Conservation (phyloP, 92 coral and sea anemone genomes). For the Palythoa grandis region DNA sequence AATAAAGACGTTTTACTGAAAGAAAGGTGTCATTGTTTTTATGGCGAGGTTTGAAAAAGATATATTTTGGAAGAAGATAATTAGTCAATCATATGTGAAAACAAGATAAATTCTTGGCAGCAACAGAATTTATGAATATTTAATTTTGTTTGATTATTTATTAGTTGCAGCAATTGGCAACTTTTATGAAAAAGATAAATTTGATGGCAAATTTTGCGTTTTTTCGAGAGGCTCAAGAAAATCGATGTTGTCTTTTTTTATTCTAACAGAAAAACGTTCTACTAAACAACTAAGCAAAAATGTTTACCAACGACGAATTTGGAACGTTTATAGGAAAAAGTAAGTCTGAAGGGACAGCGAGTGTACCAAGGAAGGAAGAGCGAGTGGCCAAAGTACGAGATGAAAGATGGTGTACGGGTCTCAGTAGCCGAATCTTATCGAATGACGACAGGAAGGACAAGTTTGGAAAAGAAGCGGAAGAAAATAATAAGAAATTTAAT, state of each 20-base stretch:
- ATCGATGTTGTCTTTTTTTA: neutral
- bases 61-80: neutral
- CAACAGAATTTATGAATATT: neutral
- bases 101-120: neutral
- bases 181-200: too few species aligned
- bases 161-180: too few species aligned
- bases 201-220: too few species aligned
- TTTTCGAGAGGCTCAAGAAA: neutral
- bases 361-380: neutral
- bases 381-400: neutral
- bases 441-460: neutral
- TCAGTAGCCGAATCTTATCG: too few species aligned
- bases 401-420: neutral
- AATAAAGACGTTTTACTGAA: neutral
- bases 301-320: constrained; percentile 8
- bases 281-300: neutral
- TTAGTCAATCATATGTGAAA: neutral
- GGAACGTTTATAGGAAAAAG: neutral
- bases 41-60: neutral
- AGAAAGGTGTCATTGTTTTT: neutral
- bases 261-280: neutral
- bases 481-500: neutral
- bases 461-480: neutral
- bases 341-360: neutral
- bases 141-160: neutral